These are phyloP conservation scores for Xestia xanthographa DNA, from an alignment of 2,888 invertebrate genomes.

Conservation along the genomic window DNA sequence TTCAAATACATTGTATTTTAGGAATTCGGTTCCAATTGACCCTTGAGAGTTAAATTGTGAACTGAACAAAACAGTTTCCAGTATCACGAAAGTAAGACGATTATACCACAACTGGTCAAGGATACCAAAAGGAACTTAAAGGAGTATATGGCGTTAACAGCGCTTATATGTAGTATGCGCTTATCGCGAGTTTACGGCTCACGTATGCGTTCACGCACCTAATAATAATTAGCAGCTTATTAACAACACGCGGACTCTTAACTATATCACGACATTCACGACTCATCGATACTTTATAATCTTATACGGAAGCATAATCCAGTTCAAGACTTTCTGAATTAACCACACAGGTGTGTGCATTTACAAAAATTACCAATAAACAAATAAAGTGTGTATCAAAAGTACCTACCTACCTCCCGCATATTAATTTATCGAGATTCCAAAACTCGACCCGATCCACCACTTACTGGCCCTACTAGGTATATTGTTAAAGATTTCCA, in stretches of 20 bases:
- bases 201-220: constrained; percentile 37
- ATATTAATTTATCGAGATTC: constrained; percentile 66
- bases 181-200: constrained; percentile 48
- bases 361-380: constrained; percentile 60
- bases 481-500: constrained; percentile 69
- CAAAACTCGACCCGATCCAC: constrained; percentile 40
- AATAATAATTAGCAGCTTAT: constrained; percentile 64
- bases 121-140: constrained; percentile 24
- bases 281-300: constrained; percentile 44
- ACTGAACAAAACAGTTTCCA: constrained; percentile 37
- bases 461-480: constrained; percentile 56
- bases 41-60: constrained; percentile 21
- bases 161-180: no score
- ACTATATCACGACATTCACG: constrained; percentile 53
- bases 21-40: constrained; percentile 35
- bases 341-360: constrained; percentile 52
- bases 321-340: constrained; percentile 61
- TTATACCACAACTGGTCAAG: constrained; percentile 24
- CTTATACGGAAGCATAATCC: constrained; percentile 52
- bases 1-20: constrained; percentile 22
- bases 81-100: constrained; percentile 25
- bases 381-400: constrained; percentile 46
- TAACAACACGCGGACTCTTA: constrained; percentile 39
- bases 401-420: constrained; percentile 47
- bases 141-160: constrained; percentile 43